Conservation (phyloP, 2,797 vertebrate genomes). For the Peromyscus aztecus region DNA sequence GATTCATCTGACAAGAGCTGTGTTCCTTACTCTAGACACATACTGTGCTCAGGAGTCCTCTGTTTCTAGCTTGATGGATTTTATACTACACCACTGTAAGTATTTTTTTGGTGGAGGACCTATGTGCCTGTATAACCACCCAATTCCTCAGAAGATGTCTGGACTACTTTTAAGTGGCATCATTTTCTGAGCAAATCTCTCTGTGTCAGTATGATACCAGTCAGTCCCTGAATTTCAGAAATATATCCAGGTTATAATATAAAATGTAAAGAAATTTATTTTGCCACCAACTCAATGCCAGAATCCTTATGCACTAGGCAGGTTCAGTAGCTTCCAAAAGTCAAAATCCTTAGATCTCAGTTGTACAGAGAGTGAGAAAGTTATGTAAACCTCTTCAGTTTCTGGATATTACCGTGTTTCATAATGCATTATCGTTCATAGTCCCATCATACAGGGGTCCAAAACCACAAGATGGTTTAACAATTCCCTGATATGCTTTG, state of each 20-base stretch:
- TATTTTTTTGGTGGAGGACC: neutral
- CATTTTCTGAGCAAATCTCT: neutral
- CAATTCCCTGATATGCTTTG: accelerated
- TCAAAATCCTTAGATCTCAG: neutral
- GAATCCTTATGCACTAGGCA: neutral
- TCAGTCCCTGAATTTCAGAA: neutral
- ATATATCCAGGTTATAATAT: neutral
- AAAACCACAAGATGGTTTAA: too few relatives aligned
- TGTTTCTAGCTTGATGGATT: neutral
- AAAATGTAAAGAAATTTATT: neutral
- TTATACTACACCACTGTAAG: accelerated
- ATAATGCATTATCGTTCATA: neutral
- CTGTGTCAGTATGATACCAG: accelerated
- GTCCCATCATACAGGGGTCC: accelerated
- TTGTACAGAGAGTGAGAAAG: neutral
- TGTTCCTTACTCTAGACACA: accelerated
- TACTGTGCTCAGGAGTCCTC: accelerated
- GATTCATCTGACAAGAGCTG: neutral
- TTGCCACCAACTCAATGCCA: neutral
- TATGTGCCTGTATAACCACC: too few relatives aligned
- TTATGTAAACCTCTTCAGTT: neutral
- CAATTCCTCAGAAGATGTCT: neutral
- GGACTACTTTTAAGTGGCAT: neutral
- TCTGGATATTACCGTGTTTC: too few relatives aligned
- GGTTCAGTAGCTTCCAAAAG: neutral